These are phyloP conservation scores for Listronotus oregonensis DNA, from an alignment of 1,140 invertebrate genomes.

Conservation along the genomic window DNA sequence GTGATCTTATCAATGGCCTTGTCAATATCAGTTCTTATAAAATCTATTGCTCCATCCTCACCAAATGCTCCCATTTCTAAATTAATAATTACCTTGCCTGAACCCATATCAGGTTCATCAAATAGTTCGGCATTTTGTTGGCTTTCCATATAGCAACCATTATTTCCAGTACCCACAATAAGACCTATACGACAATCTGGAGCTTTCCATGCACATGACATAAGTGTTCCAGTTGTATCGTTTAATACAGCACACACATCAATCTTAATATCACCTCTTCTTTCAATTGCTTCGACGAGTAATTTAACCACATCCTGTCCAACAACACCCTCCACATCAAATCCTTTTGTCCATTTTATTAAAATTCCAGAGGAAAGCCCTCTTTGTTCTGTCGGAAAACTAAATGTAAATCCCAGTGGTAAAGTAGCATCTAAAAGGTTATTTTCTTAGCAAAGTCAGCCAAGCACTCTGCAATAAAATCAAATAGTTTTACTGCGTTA, in stretches of 20 bases:
- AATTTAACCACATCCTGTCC: constrained; percentile 63
- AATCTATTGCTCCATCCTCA: constrained; percentile 84
- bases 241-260: constrained; percentile 96
- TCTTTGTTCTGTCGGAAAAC: constrained; percentile 91
- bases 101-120: constrained; percentile 60
- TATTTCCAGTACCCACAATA: constrained; percentile 78
- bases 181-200: constrained; percentile 57
- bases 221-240: constrained; percentile 97
- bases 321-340: constrained; percentile 86
- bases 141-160: constrained; percentile 96
- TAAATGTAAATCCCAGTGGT: constrained; percentile 98
- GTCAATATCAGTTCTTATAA: constrained; percentile 88
- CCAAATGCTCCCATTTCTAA: constrained; percentile 98
- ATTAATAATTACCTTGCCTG: constrained; percentile 85
- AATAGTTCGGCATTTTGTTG: constrained; percentile 67
- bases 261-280: constrained; percentile 66
- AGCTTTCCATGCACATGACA: constrained; percentile 99
- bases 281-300: constrained; percentile 77
- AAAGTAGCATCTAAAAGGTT: constrained; percentile 72
- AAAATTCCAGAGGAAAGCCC: constrained; percentile 89
- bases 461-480: constrained; percentile 97
- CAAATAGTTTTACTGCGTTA: constrained; percentile 82
- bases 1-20: constrained; percentile 81
- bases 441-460: constrained; percentile 87
- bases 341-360: constrained; percentile 96